Conservation (phyloP, 2,888 invertebrate species). For the Pandemis heparana region DNA sequence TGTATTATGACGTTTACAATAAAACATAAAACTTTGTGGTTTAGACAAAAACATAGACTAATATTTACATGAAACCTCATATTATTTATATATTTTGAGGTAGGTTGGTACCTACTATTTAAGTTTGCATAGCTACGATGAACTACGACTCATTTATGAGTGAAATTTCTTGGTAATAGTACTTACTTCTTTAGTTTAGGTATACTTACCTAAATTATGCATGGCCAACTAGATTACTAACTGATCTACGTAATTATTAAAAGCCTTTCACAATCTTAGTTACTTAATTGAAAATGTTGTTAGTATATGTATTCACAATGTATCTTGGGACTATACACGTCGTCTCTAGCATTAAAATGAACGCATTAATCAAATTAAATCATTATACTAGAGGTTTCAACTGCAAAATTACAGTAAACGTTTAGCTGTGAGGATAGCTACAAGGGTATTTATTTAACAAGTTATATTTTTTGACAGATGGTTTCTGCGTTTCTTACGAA, state of each 20-base stretch:
- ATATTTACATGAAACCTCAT: too few species aligned
- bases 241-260: not conserved
- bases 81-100: too few species aligned
- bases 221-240: conserved; percentile 1
- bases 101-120: too few species aligned
- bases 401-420: not conserved
- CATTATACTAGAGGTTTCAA: not conserved
- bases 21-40: too few species aligned
- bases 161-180: too few species aligned
- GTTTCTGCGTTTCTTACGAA: not conserved
- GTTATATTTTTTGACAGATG: not conserved
- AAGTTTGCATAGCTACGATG: too few species aligned
- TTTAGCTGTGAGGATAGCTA: not conserved
- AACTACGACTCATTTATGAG: too few species aligned
- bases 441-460: not conserved
- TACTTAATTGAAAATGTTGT: conserved; percentile 14
- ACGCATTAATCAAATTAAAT: conserved; percentile 11
- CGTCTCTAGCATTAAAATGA: not conserved
- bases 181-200: too few species aligned
- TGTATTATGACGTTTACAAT: not conserved
- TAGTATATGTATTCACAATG: not conserved
- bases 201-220: too few species aligned
- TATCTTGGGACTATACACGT: not conserved
- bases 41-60: too few species aligned
- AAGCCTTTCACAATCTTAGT: not conserved